phyloP scores from a whole-genome alignment of 2,888 invertebrate species.

The Lutraria lutraria region DNA sequence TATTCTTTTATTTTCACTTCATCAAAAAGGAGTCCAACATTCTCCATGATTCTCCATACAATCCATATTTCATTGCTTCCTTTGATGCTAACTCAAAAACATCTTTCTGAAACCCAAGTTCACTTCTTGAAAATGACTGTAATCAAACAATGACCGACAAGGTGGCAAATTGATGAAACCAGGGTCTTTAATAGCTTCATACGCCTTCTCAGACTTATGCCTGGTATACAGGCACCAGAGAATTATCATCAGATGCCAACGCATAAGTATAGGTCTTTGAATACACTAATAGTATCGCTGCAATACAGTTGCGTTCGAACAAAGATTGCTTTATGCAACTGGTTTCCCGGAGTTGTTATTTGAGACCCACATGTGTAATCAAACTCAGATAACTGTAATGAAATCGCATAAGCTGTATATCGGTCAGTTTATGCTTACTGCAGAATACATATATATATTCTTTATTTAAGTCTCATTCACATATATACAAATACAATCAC shows the following conservation, averaged over 20 bases:
- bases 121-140: conserved; percentile 24
- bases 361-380: no score
- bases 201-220: conserved; percentile 40
- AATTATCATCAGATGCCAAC: conserved; percentile 56
- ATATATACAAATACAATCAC: no score
- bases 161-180: conserved; percentile 36
- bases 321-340: no score
- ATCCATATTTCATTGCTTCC: conserved; percentile 27
- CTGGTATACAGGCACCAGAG: conserved; percentile 53
- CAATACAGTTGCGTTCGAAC: no score
- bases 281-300: no score
- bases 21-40: conserved; percentile 39
- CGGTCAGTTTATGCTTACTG: no score
- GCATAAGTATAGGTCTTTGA: no score
- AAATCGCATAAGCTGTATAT: no score
- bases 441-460: no score
- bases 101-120: conserved; percentile 22
- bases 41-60: conserved; percentile 25
- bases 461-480: no score
- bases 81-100: background rate
- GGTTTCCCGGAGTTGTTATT: no score
- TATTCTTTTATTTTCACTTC: conserved; percentile 40
- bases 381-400: no score
- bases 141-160: conserved; percentile 36
- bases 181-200: conserved; percentile 36